phyloP scores from a whole-genome alignment of 2,113 vertebrate genomes.

The Hipposideros armiger region DNA sequence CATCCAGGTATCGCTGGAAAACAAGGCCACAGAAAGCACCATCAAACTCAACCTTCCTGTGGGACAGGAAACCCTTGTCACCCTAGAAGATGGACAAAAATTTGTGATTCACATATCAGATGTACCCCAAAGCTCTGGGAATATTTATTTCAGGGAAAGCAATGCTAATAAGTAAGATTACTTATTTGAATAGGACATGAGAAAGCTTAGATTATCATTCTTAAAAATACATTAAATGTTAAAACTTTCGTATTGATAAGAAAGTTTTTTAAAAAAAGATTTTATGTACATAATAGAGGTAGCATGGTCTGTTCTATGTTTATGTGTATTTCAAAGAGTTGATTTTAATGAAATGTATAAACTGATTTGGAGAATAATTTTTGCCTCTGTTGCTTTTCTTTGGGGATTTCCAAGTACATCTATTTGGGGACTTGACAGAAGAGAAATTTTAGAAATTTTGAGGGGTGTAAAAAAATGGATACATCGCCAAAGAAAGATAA shows the following conservation, averaged over 20 bases:
- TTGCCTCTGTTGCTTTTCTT: conserved; percentile 53
- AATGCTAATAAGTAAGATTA: conserved; percentile 41
- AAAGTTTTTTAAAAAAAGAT: background rate
- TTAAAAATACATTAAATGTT: conserved; percentile 38
- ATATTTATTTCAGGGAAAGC: conserved; percentile 65
- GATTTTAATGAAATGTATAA: conserved; percentile 72
- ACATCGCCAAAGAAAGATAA: background rate
- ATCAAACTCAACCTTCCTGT: conserved; percentile 72
- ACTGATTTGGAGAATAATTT: conserved; percentile 65
- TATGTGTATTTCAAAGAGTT: conserved; percentile 51
- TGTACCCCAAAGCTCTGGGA: conserved; percentile 67
- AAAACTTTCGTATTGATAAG: background rate
- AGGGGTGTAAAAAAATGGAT: background rate
- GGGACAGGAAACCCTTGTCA: conserved; percentile 75
- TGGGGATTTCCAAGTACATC: background rate
- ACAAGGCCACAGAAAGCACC: conserved; percentile 67
- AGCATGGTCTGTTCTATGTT: conserved; percentile 53
- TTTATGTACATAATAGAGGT: conserved; percentile 65
- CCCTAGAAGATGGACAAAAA: conserved; percentile 74
- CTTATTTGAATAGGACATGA: conserved; percentile 28
- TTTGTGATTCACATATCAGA: conserved; percentile 72
- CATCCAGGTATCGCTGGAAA: conserved; percentile 79
- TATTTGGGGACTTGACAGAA: background rate
- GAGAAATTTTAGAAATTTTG: background rate
- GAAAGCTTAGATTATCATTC: conserved; percentile 31